Evolutionary conservation across 2,888 invertebrate genomes (phyloP).

Genomic region (Nomada lathburiana): DNA sequence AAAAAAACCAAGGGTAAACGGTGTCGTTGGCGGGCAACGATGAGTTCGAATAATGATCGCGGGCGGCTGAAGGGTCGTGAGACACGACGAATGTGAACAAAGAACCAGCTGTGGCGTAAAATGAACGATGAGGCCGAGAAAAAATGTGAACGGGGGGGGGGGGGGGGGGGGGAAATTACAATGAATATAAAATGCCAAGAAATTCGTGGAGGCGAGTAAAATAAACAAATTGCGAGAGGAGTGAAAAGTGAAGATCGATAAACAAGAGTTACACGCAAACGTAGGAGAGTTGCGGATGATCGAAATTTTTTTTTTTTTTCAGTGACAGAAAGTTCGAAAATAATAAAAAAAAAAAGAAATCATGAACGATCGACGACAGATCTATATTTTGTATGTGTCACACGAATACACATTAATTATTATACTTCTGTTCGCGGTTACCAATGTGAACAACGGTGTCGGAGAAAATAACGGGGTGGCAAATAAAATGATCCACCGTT

Average conservation of each 20-base stretch:
- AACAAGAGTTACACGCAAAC: not conserved
- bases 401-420: not conserved
- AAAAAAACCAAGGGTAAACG: constrained; percentile 17
- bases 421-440: not conserved
- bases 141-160: constrained; percentile 51
- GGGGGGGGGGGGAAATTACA: constrained; percentile 22
- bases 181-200: constrained; percentile 39
- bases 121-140: not conserved
- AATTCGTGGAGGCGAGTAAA: constrained; percentile 1
- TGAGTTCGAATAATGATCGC: constrained; percentile 62
- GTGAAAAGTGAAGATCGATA: not conserved
- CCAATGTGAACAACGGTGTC: too few species aligned
- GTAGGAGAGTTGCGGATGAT: constrained; percentile 27
- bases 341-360: not conserved
- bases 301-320: constrained; percentile 3
- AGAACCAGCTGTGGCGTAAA: constrained; percentile 72
- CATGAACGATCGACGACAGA: not conserved
- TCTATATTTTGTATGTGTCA: too few species aligned
- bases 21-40: constrained; percentile 56
- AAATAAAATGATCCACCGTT: constrained; percentile 13
- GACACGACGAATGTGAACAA: constrained; percentile 61
- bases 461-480: not conserved
- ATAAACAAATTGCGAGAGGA: not conserved
- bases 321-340: not conserved
- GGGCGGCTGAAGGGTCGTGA: constrained; percentile 47